These are phyloP conservation scores for Columba guinea DNA, from an alignment of 2,797 vertebrate species.

Conservation along the genomic window DNA sequence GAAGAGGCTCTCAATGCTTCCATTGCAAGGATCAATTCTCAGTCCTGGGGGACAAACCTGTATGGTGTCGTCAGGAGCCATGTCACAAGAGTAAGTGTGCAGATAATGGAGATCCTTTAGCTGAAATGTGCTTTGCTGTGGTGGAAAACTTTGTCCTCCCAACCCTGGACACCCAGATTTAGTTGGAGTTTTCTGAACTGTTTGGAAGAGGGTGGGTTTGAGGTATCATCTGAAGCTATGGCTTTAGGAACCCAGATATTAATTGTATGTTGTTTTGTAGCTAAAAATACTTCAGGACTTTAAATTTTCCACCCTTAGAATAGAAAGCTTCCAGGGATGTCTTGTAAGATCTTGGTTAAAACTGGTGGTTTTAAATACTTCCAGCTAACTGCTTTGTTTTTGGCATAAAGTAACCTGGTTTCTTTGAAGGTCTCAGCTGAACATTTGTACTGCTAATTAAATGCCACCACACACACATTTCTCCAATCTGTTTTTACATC, in stretches of 20 bases:
- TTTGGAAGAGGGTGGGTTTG: background rate
- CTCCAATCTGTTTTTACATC: background rate
- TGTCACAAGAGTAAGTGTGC: conserved; percentile 44
- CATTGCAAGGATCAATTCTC: conserved; percentile 67
- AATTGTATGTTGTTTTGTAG: background rate
- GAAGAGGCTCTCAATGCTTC: conserved; percentile 67
- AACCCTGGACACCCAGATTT: background rate
- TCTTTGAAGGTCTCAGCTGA: background rate
- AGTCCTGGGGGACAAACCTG: conserved; percentile 40
- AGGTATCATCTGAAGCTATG: background rate
- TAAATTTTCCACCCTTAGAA: background rate
- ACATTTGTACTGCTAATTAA: background rate
- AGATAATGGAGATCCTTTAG: accelerated
- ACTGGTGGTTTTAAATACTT: background rate
- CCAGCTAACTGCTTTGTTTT: background rate
- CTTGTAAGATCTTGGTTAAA: background rate
- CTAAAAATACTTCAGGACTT: background rate
- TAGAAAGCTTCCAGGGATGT: background rate
- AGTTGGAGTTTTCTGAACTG: background rate
- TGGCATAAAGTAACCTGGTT: background rate
- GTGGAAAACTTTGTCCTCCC: background rate
- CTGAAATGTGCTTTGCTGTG: background rate
- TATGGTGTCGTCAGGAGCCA: conserved; percentile 55
- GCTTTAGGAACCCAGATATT: background rate
- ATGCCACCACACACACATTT: background rate